These are phyloP conservation scores for Lacerta viridis DNA, from an alignment of 2,797 vertebrate species.

Conservation along the genomic window DNA sequence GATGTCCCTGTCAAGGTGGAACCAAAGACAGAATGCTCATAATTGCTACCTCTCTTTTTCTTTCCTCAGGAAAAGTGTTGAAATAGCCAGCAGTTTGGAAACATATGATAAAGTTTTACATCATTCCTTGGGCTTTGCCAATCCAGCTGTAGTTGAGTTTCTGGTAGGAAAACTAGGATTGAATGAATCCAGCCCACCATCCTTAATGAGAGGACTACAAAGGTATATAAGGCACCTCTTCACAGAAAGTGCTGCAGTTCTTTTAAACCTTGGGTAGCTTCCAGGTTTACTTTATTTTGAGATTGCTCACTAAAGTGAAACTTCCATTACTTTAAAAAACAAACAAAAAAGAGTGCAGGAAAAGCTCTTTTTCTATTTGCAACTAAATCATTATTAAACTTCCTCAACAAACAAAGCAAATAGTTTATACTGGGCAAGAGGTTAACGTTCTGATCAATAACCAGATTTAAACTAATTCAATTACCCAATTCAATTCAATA, in stretches of 20 bases:
- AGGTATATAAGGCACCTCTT: constrained; percentile 81
- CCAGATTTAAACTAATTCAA: neutral
- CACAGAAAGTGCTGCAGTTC: neutral
- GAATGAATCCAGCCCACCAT: constrained; percentile 91
- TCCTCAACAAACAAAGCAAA: neutral
- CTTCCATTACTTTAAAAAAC: constrained; percentile 34
- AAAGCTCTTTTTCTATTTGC: neutral
- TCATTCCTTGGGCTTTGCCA: constrained; percentile 91
- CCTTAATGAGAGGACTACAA: constrained; percentile 96
- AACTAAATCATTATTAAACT: neutral
- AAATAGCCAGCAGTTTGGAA: constrained; percentile 84
- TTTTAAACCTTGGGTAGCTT: neutral
- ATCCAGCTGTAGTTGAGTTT: constrained; percentile 94
- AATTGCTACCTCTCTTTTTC: neutral
- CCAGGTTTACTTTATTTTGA: neutral
- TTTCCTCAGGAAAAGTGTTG: constrained; percentile 84
- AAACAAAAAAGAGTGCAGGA: constrained; percentile 29
- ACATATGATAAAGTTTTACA: constrained; percentile 90
- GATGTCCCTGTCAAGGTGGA: neutral
- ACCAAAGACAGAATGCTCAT: neutral
- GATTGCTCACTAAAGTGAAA: neutral
- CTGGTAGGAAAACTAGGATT: constrained; percentile 91
- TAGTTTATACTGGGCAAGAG: neutral
- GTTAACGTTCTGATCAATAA: neutral
- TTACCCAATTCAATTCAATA: no score